These are phyloP conservation scores for Arion vulgaris DNA, from an alignment of 1,140 invertebrate genomes.

Conservation along the genomic window DNA sequence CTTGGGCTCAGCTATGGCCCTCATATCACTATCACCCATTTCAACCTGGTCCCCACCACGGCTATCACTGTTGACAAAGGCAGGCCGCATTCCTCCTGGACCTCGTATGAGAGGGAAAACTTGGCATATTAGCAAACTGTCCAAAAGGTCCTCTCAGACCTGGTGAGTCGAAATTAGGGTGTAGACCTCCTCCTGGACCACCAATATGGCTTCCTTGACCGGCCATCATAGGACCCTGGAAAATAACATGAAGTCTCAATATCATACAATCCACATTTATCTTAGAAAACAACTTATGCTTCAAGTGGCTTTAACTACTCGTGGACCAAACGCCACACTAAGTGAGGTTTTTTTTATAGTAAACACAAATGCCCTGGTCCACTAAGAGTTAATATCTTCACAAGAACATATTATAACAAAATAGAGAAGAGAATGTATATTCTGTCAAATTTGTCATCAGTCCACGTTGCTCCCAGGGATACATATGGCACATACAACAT, in stretches of 20 bases:
- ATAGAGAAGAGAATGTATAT: no score
- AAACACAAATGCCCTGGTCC: no score
- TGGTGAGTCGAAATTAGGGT: constrained; percentile 10
- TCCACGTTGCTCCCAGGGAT: no score
- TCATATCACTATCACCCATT: constrained; percentile 35
- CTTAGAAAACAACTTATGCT: background rate
- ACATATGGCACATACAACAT: no score
- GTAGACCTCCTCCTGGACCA: background rate
- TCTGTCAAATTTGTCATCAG: no score
- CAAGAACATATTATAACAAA: no score
- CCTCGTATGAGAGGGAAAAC: background rate
- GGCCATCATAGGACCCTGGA: background rate
- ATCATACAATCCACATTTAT: background rate
- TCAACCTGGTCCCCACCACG: background rate
- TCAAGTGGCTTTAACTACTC: background rate
- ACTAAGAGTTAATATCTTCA: background rate
- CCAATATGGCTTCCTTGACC: constrained; percentile 21
- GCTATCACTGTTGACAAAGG: constrained; percentile 10
- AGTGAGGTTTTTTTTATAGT: no score
- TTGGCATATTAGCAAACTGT: constrained; percentile 14
- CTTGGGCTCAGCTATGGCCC: constrained; percentile 31
- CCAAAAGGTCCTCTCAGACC: constrained; percentile 14
- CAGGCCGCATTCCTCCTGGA: constrained; percentile 11
- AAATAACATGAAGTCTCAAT: background rate
- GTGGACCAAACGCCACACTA: no score